phyloP scores from a whole-genome alignment of 2,113 vertebrate genomes.

The Etia nguti region DNA sequence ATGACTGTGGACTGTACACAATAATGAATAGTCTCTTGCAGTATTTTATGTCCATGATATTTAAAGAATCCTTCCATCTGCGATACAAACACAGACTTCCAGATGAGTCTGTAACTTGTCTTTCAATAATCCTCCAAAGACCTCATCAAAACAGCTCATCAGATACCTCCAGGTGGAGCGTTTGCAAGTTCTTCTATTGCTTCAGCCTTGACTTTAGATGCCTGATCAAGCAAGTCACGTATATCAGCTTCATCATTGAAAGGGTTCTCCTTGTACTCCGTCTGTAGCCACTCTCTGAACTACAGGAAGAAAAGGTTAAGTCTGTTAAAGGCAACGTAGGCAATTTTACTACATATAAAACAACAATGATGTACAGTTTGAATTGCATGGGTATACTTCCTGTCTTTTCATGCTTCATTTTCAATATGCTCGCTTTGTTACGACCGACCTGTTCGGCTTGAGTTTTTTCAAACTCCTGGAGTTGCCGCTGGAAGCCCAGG shows the following conservation, averaged over 20 bases:
- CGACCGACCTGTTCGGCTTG: constrained; percentile 80
- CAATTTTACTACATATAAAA: not conserved
- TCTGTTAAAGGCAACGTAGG: not conserved
- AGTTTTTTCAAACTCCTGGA: constrained; percentile 85
- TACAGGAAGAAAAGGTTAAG: constrained; percentile 35
- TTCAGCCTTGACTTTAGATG: constrained; percentile 35
- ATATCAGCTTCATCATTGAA: constrained; percentile 84
- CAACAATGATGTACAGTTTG: not conserved
- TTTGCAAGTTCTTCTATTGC: not conserved
- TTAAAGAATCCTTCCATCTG: not conserved
- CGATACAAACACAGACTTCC: not conserved
- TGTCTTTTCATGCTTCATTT: not conserved
- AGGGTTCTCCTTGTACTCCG: constrained; percentile 83
- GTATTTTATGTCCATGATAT: not conserved
- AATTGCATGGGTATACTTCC: not conserved
- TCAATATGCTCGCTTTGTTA: not conserved
- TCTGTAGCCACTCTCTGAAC: constrained; percentile 86
- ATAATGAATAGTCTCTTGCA: not conserved
- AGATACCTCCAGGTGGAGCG: not conserved
- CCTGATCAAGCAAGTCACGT: constrained; percentile 78
- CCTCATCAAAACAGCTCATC: not conserved
- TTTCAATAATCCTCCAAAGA: not conserved
- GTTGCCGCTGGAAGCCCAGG: constrained; percentile 89
- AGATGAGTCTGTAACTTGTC: not conserved
- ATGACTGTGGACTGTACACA: not conserved